A percentile compares a stretch with the other conserved stretches of the same genome.
Evolutionary conservation across 2,888 invertebrate genomes (phyloP).

Genomic region (Phasia obesa): DNA sequence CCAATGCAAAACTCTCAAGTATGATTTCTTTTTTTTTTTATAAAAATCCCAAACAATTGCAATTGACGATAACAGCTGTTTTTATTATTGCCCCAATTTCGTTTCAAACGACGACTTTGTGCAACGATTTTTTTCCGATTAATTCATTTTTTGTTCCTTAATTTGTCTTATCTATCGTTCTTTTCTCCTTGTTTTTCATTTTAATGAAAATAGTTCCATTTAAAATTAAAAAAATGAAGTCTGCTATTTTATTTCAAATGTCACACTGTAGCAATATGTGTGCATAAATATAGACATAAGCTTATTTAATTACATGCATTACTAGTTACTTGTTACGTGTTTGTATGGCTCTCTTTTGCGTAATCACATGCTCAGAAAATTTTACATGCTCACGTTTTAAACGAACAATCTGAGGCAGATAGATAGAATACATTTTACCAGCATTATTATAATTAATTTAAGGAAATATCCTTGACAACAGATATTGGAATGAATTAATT

Average conservation of each 20-base stretch:
- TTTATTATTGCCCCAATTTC: no score
- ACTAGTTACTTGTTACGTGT: not conserved
- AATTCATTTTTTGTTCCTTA: no score
- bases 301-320: constrained; percentile 6
- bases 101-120: no score
- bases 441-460: constrained; percentile 39
- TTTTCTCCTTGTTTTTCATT: not conserved
- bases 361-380: constrained; percentile 2
- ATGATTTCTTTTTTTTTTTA: no score
- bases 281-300: constrained; percentile 16
- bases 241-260: not conserved
- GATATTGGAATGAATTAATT: constrained; percentile 36
- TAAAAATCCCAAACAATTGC: no score
- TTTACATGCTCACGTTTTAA: not conserved
- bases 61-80: no score
- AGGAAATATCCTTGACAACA: constrained; percentile 16
- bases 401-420: constrained; percentile 25
- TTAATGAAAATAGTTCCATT: not conserved
- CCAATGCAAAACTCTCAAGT: no score
- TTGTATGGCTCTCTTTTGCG: constrained; percentile 12
- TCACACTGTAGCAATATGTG: constrained; percentile 20
- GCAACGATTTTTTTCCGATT: no score
- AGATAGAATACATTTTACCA: constrained; percentile 44
- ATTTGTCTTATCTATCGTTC: no score
- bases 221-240: not conserved